Conservation (phyloP, 2,113 vertebrate genomes). For the Notothenia coriiceps region DNA sequence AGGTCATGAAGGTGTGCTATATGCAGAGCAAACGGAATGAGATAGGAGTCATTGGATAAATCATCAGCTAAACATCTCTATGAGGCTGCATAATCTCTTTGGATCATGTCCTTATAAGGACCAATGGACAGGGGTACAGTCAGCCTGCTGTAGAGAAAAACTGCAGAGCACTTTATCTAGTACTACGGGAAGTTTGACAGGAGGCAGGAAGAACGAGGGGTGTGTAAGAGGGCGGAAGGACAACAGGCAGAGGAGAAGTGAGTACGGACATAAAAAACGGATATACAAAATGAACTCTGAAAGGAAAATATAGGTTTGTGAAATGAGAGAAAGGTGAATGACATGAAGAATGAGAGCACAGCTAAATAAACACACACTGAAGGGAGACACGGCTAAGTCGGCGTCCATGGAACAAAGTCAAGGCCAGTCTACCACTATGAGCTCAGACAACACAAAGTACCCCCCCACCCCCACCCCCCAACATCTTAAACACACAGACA, state of each 20-base stretch:
- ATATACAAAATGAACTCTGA: constrained; percentile 5
- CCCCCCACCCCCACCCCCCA: not conserved
- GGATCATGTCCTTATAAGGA: constrained; percentile 53
- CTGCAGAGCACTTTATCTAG: constrained; percentile 2
- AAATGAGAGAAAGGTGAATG: not conserved
- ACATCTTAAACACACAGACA: constrained; percentile 1
- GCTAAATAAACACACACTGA: constrained; percentile 28
- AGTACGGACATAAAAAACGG: not conserved
- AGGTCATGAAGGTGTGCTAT: constrained; percentile 23
- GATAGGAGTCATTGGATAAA: constrained; percentile 39
- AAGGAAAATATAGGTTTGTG: not conserved
- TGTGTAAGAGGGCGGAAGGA: constrained; percentile 12
- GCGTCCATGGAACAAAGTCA: constrained; percentile 39
- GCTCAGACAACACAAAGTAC: constrained; percentile 16
- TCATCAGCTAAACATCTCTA: constrained; percentile 47
- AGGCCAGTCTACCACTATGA: not conserved
- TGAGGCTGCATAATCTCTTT: constrained; percentile 14
- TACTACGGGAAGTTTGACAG: constrained; percentile 36
- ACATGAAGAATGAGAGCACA: not conserved
- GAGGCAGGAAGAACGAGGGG: constrained; percentile 31
- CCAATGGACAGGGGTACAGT: constrained; percentile 19
- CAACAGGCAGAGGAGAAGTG: not conserved
- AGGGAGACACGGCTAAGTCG: constrained; percentile 6
- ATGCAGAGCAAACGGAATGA: constrained; percentile 25
- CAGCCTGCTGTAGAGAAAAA: constrained; percentile 20